Evolutionary conservation across 2,797 vertebrate genomes (phyloP), one percentile per base, ranked within the genome.

Genomic region (Micropoecilia bifurca): DNA sequence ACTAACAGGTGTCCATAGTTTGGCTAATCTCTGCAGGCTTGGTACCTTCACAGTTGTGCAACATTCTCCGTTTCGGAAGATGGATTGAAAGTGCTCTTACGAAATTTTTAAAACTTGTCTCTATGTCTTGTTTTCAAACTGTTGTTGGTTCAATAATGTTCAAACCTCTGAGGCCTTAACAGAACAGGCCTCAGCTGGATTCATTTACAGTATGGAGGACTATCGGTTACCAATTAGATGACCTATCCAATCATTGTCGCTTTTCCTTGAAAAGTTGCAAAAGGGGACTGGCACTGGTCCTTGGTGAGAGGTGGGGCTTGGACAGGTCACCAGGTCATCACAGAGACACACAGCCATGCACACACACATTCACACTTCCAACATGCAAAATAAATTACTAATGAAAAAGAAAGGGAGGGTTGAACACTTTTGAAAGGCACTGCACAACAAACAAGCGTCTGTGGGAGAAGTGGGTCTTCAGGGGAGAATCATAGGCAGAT

Each of bases 401-500:
- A 43, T 5, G 7, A n/a, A n/a, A 28, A 71, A 43, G 1, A 71
- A 30, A 30, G 57, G 4, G 5, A n/a, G 13, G 28, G 4, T 45
- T 69, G 39, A 71, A 45, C 41, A 45, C 20, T 71, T 71, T 71
- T 16, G 25, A 25, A 71, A 45, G 41, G 12, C 41, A 28, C 12
- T 45, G 25, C 39, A n/a, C 41, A 75, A 72, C 73, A 78, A 83
- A 50, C 46, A 66, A 68, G 53, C 78, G 48, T 78, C 36, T 53
- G 57, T 48, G 73, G 89, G 86, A 85, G 74, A 68, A 89, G 78
- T 4, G 55, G 74, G 89, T 90, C 90, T 93, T 88, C 73, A 50
- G 85, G 89, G 68, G 90, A 84, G 89, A 85, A 86, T 90, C 85
- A 91, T 87, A 92, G 88, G 87, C 73, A 6, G 81, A 78, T 86